Evolutionary conservation across 2,888 invertebrate genomes (phyloP).

Genomic region (Lycocerus yunnanus): DNA sequence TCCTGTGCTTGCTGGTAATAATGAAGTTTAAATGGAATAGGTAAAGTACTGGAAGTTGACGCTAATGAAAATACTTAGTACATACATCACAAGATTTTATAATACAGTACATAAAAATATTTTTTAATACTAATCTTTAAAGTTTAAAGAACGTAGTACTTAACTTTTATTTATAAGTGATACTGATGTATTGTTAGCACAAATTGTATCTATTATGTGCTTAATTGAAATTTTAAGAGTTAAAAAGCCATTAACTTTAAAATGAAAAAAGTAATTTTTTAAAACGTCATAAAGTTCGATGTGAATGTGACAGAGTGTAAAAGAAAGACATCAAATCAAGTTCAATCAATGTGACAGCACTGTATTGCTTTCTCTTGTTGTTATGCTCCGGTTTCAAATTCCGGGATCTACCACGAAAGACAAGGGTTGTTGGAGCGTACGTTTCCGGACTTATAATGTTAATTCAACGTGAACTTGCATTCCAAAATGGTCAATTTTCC

Average conservation of each 20-base stretch:
- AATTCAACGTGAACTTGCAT: conserved; percentile 24
- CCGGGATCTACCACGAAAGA: conserved; percentile 21
- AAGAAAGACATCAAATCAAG: conserved; percentile 6
- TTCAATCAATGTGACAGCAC: conserved; percentile 22
- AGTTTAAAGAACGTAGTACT: too few species aligned
- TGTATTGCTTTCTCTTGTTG: conserved; percentile 22
- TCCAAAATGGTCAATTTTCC: conserved; percentile 10
- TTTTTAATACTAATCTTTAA: too few species aligned
- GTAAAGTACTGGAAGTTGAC: too few species aligned
- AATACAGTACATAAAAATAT: too few species aligned
- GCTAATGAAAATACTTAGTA: too few species aligned
- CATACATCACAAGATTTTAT: too few species aligned
- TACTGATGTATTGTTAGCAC: too few species aligned
- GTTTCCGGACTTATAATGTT: conserved; percentile 23
- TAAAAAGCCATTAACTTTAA: background rate
- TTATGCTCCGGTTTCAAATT: conserved; percentile 24
- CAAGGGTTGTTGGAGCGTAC: conserved; percentile 25
- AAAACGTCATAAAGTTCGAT: background rate
- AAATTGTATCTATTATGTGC: background rate
- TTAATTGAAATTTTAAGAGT: background rate
- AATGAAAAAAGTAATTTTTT: background rate
- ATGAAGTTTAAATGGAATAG: background rate
- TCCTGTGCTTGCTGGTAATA: too few species aligned
- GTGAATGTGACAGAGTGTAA: background rate
- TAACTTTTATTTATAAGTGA: too few species aligned